phyloP scores from a whole-genome alignment of 2,888 invertebrate species.

The Drosophila testacea region DNA sequence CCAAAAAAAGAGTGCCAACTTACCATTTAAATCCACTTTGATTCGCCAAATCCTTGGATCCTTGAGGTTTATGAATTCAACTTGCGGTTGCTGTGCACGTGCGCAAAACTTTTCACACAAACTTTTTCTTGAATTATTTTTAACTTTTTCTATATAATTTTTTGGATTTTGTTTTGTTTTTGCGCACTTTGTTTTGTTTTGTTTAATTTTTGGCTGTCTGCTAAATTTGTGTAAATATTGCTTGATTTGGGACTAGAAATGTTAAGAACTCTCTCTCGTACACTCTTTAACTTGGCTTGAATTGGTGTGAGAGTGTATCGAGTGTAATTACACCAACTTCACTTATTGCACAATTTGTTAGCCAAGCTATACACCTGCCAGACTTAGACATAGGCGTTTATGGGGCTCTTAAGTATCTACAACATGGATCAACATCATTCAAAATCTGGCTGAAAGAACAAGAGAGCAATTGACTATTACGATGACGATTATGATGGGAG shows the following conservation, averaged over 20 bases:
- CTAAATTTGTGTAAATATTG: slow-evolving; percentile 63
- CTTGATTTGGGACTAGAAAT: slow-evolving; percentile 72
- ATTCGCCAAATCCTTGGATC: slow-evolving; percentile 57
- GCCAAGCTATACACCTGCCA: slow-evolving; percentile 68
- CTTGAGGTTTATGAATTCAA: slow-evolving; percentile 59
- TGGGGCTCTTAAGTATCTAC: slow-evolving; percentile 57
- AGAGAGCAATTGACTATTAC: slow-evolving; percentile 1
- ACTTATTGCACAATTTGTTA: slow-evolving; percentile 61
- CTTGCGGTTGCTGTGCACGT: slow-evolving; percentile 62
- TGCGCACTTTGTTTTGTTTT: slow-evolving; percentile 21
- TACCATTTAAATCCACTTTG: slow-evolving; percentile 69
- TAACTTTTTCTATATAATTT: slow-evolving; percentile 24
- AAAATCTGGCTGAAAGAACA: slow-evolving; percentile 22
- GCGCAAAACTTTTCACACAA: slow-evolving; percentile 54
- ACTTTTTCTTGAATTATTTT: slow-evolving; percentile 28
- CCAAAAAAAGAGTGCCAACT: slow-evolving; percentile 42
- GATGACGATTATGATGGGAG: background rate
- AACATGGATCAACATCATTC: slow-evolving; percentile 53
- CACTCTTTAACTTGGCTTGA: slow-evolving; percentile 19
- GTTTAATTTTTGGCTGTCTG: slow-evolving; percentile 50
- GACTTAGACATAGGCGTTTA: slow-evolving; percentile 49
- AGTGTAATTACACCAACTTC: slow-evolving; percentile 45
- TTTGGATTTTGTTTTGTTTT: slow-evolving; percentile 5
- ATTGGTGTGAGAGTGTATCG: slow-evolving; percentile 49
- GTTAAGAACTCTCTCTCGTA: slow-evolving; percentile 44